Evolutionary conservation across 2,113 vertebrate species (phyloP).

Genomic region (Apodemus speciosus): DNA sequence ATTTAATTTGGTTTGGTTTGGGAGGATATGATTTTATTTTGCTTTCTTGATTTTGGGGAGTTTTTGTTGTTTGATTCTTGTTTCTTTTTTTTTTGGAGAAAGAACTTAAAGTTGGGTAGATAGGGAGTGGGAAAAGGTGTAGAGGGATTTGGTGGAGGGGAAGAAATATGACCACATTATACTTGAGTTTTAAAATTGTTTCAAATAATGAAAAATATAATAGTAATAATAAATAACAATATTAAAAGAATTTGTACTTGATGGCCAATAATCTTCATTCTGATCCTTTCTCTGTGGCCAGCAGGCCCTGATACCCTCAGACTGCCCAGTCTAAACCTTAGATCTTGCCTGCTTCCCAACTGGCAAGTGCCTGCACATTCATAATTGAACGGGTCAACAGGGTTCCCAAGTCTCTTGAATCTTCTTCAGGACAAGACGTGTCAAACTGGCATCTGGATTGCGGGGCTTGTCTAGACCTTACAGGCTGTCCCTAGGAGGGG

Average conservation of each 20-base stretch:
- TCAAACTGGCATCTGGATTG: too few species aligned
- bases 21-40: not conserved
- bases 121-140: not conserved
- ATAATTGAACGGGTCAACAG: not conserved
- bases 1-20: not conserved
- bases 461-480: fast-evolving
- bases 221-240: not conserved
- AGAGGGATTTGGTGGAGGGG: not conserved
- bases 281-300: not conserved
- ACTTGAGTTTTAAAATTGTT: not conserved
- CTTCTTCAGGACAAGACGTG: not conserved
- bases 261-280: not conserved
- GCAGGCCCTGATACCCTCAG: not conserved
- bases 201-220: not conserved
- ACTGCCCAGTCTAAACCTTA: not conserved
- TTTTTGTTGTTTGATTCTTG: not conserved
- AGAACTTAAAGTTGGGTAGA: not conserved
- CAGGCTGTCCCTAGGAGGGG: too few species aligned
- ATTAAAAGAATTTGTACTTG: not conserved
- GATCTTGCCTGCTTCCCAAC: not conserved
- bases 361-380: not conserved
- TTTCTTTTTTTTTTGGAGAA: not conserved
- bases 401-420: not conserved
- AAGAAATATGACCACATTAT: not conserved
- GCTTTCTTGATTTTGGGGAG: not conserved